Percentiles rank a stretch among this genome's conserved stretches.
Conservation (phyloP, 2,113 vertebrate genomes). For the Tamias sibiricus region DNA sequence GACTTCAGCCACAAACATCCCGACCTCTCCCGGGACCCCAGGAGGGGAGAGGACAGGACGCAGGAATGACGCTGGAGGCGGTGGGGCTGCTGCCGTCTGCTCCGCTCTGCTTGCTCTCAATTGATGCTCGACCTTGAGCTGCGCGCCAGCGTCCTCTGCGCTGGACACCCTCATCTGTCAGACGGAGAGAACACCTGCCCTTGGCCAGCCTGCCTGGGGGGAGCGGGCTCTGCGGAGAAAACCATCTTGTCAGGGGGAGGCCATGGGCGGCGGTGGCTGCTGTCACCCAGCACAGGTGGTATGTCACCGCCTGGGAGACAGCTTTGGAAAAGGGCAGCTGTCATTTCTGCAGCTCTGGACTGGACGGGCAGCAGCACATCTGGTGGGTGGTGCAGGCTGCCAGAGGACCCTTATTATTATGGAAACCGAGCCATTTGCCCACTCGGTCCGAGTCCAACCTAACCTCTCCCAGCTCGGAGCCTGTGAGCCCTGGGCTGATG, state of each 20-base stretch:
- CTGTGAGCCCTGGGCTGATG: background rate
- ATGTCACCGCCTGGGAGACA: background rate
- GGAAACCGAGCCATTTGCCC: slow-evolving; percentile 28
- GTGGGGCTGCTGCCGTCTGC: background rate
- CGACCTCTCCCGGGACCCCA: background rate
- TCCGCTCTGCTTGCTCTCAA: background rate
- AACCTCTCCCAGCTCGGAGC: background rate
- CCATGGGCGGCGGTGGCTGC: background rate
- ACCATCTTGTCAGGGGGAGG: background rate
- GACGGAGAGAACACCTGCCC: slow-evolving; percentile 11
- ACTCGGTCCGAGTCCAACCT: slow-evolving; percentile 40
- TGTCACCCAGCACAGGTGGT: background rate
- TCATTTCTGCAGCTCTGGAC: slow-evolving; percentile 40
- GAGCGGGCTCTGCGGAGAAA: background rate
- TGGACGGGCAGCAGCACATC: background rate
- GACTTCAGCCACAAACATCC: background rate
- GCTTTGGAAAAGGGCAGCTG: slow-evolving; percentile 25
- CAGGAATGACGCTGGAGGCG: background rate
- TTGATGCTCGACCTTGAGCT: slow-evolving; percentile 52
- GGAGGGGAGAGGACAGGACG: background rate
- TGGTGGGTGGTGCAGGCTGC: background rate
- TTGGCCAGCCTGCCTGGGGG: background rate
- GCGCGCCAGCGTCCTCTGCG: background rate
- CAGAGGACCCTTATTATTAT: slow-evolving; percentile 4
- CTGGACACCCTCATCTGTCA: slow-evolving; percentile 2